Evolutionary conservation across 2,888 invertebrate species (phyloP).

Genomic region (Thera obeliscata): DNA sequence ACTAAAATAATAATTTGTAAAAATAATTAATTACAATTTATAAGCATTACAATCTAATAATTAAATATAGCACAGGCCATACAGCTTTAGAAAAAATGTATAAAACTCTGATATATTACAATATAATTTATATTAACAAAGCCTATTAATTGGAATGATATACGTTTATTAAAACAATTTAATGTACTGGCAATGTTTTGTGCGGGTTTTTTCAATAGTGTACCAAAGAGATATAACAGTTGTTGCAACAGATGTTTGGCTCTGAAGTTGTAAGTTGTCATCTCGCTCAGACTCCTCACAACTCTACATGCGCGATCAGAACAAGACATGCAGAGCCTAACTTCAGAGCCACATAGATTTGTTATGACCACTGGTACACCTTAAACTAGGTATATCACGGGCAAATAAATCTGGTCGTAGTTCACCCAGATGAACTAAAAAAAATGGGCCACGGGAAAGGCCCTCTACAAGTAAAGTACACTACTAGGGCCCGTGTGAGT

Average conservation of each 20-base stretch:
- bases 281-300: neutral
- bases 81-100: slow-evolving; percentile 34
- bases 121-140: slow-evolving; percentile 35
- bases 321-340: neutral
- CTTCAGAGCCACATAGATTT: neutral
- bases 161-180: slow-evolving; percentile 26
- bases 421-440: too few species aligned
- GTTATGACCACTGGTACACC: neutral
- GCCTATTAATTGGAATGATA: slow-evolving; percentile 42
- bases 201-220: neutral
- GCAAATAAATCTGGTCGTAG: too few species aligned
- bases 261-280: neutral
- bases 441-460: too few species aligned
- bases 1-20: slow-evolving; percentile 27
- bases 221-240: neutral
- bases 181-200: slow-evolving; percentile 27
- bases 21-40: slow-evolving; percentile 38
- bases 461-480: neutral
- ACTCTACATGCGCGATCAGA: neutral
- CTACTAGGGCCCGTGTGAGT: neutral
- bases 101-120: slow-evolving; percentile 37
- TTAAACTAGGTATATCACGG: too few species aligned
- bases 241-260: neutral
- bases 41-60: slow-evolving; percentile 34
- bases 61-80: slow-evolving; percentile 38